These are phyloP conservation scores for Lutraria lutraria DNA, from an alignment of 2,888 invertebrate genomes.

Conservation along the genomic window DNA sequence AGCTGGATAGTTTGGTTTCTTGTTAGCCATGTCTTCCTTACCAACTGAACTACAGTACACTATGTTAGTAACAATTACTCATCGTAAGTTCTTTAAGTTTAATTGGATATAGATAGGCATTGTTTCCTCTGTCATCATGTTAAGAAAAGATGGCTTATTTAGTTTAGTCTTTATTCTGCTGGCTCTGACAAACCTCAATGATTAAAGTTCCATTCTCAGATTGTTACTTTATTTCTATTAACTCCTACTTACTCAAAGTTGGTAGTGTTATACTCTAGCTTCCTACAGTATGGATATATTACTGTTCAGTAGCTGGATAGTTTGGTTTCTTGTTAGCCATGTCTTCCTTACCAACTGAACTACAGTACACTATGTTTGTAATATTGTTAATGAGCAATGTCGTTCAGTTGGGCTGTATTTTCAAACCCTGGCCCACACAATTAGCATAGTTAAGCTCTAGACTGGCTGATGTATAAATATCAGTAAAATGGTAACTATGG, in stretches of 20 bases:
- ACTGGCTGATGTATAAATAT: too few species aligned
- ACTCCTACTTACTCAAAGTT: slow-evolving; percentile 36
- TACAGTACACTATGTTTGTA: too few species aligned
- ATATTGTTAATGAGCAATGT: too few species aligned
- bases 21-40: slow-evolving; percentile 49
- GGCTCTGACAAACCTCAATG: background rate
- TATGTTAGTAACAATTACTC: too few species aligned
- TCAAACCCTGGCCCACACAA: too few species aligned
- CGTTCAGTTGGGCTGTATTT: too few species aligned
- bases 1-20: slow-evolving; percentile 54
- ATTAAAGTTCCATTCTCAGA: slow-evolving; percentile 50
- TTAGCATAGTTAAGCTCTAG: too few species aligned
- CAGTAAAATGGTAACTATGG: too few species aligned
- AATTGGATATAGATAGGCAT: too few species aligned
- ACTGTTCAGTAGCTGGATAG: slow-evolving; percentile 51
- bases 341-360: slow-evolving; percentile 46
- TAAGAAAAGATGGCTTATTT: too few species aligned
- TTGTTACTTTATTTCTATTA: background rate
- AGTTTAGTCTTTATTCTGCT: background rate
- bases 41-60: slow-evolving; percentile 43
- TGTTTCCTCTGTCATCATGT: too few species aligned
- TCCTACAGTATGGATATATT: slow-evolving; percentile 32
- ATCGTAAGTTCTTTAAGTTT: too few species aligned
- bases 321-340: slow-evolving; percentile 12
- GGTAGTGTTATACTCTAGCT: background rate